phyloP scores from a whole-genome alignment of 2,888 invertebrate genomes.

The Mechanitis messenoides region DNA sequence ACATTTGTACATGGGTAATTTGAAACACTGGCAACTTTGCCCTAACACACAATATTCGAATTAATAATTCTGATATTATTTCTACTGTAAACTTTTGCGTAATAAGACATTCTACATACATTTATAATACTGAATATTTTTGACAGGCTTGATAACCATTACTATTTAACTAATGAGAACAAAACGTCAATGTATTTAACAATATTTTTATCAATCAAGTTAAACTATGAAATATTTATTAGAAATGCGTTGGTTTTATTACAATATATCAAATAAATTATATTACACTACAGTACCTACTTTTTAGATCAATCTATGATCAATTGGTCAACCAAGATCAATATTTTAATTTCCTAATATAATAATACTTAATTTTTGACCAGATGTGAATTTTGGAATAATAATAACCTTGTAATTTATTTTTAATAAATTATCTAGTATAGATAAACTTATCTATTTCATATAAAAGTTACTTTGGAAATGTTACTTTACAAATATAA shows the following conservation, averaged over 20 bases:
- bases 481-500: constrained; percentile 14
- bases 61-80: constrained; percentile 32
- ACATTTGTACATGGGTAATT: constrained; percentile 66
- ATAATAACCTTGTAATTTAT: constrained; percentile 4
- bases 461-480: constrained; percentile 17
- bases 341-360: not conserved
- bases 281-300: not conserved
- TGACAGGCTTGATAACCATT: not conserved
- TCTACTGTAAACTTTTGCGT: constrained; percentile 11
- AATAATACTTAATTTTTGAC: constrained; percentile 9
- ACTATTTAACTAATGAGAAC: not conserved
- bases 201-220: too few relatives aligned
- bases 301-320: not conserved
- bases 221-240: too few relatives aligned
- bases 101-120: constrained; percentile 14
- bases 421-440: constrained; percentile 11
- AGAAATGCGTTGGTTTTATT: too few relatives aligned
- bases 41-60: constrained; percentile 60
- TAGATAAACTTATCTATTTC: constrained; percentile 4
- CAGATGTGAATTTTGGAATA: constrained; percentile 7
- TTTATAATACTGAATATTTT: constrained; percentile 17
- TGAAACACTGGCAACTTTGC: constrained; percentile 58
- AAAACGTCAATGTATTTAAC: not conserved
- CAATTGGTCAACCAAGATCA: constrained; percentile 2
- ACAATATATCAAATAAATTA: not conserved